Evolutionary conservation across 2,797 vertebrate genomes (phyloP).

Genomic region (Girardinus metallicus): DNA sequence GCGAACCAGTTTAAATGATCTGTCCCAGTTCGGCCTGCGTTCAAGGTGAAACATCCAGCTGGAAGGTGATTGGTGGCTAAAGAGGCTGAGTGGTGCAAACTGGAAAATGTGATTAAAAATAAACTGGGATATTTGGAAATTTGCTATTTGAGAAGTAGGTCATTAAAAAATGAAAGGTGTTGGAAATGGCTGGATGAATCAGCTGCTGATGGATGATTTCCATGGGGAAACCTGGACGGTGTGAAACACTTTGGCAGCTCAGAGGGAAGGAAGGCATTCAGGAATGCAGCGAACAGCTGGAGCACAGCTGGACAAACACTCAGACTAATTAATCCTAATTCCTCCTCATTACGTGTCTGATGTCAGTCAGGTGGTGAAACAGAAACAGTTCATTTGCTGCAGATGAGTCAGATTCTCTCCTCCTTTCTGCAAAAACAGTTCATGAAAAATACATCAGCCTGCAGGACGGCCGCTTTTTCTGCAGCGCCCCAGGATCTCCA

Average conservation of each 20-base stretch:
- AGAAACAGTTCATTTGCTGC: neutral
- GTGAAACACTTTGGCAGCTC: neutral
- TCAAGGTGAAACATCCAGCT: neutral
- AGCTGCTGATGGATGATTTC: neutral
- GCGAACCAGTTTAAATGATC: too few species aligned
- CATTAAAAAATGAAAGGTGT: neutral
- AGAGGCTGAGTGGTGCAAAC: neutral
- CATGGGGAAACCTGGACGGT: neutral
- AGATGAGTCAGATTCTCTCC: conserved; percentile 16
- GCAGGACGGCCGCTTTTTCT: conserved; percentile 31
- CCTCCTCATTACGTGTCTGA: neutral
- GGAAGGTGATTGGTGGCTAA: neutral
- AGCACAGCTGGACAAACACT: conserved; percentile 4
- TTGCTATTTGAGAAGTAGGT: neutral
- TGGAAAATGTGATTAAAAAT: neutral
- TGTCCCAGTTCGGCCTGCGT: too few species aligned
- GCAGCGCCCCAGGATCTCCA: neutral
- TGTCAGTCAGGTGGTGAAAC: neutral
- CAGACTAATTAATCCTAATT: neutral
- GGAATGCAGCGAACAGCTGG: neutral
- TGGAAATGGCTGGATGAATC: neutral
- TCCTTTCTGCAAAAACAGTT: conserved; percentile 5
- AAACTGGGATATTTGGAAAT: neutral
- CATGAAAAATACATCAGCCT: conserved; percentile 53
- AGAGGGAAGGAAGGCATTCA: neutral